Percentiles rank a stretch among this genome's conserved stretches.
These are phyloP conservation scores for Heterocephalus glaber DNA, from an alignment of 2,113 vertebrate species.

Conservation along the genomic window DNA sequence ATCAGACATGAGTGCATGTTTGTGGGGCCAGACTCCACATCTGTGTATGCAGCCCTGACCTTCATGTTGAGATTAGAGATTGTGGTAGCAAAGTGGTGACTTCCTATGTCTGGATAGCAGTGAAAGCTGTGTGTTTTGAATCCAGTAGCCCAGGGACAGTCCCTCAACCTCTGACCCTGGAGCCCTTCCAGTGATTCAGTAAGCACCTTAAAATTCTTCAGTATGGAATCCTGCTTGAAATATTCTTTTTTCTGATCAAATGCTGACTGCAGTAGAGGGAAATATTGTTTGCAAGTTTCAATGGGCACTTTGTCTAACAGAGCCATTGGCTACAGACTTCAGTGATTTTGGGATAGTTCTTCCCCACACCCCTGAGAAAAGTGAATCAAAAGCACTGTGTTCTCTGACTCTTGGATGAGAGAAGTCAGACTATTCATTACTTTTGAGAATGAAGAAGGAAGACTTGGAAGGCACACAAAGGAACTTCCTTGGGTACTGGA, in stretches of 20 bases:
- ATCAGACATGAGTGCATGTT: not conserved
- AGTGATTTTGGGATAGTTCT: not conserved
- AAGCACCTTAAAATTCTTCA: not conserved
- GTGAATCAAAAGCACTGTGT: not conserved
- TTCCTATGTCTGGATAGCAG: not conserved
- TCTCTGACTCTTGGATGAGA: not conserved
- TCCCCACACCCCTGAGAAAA: not conserved
- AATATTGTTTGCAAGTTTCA: conserved; percentile 19
- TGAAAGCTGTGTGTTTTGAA: not conserved
- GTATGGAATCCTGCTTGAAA: not conserved
- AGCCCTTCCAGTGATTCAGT: not conserved
- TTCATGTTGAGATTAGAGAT: not conserved
- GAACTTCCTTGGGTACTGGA: not conserved
- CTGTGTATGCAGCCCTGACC: not conserved
- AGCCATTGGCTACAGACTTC: not conserved
- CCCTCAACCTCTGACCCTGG: not conserved
- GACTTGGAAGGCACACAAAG: not conserved
- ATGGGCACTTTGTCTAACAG: not conserved
- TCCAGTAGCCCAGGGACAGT: not conserved
- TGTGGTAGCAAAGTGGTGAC: not conserved
- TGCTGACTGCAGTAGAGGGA: not conserved
- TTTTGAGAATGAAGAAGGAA: not conserved
- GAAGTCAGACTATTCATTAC: not conserved
- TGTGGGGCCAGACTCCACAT: not conserved
- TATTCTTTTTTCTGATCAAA: conserved; percentile 21